Percentiles rank a stretch among this genome's conserved stretches.
Conservation (phyloP, 2,113 vertebrate genomes). For the Ondatra zibethicus region DNA sequence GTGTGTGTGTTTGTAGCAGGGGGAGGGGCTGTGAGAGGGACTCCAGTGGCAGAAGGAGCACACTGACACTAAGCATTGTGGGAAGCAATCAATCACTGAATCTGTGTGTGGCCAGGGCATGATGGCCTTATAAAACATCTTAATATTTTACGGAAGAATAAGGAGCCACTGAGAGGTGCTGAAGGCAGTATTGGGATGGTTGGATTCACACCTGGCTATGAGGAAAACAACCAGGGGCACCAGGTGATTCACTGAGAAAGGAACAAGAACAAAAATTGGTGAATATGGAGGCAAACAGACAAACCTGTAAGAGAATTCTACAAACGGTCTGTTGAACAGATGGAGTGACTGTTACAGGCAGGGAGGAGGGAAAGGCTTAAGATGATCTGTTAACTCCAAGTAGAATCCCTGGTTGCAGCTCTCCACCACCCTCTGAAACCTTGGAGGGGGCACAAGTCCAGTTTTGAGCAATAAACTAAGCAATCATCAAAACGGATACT, state of each 20-base stretch:
- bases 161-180: rapidly evolving
- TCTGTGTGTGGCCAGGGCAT: rapidly evolving
- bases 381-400: background rate
- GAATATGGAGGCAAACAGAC: background rate
- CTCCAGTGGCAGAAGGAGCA: background rate
- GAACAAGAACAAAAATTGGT: too few species aligned
- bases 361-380: background rate
- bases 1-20: background rate
- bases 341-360: too few species aligned
- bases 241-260: background rate
- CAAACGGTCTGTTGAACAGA: background rate
- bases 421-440: background rate
- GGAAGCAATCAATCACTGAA: background rate
- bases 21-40: background rate
- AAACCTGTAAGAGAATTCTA: background rate
- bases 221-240: background rate
- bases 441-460: background rate
- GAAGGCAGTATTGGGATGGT: background rate
- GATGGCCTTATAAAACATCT: too few species aligned
- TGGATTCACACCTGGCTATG: too few species aligned
- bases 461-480: background rate
- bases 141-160: background rate
- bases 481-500: rapidly evolving
- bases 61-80: rapidly evolving
- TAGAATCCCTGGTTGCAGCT: background rate